Evolutionary conservation across 2,113 vertebrate species (phyloP), one percentile per base, ranked within the genome.

Genomic region (Copsychus sechellarum): DNA sequence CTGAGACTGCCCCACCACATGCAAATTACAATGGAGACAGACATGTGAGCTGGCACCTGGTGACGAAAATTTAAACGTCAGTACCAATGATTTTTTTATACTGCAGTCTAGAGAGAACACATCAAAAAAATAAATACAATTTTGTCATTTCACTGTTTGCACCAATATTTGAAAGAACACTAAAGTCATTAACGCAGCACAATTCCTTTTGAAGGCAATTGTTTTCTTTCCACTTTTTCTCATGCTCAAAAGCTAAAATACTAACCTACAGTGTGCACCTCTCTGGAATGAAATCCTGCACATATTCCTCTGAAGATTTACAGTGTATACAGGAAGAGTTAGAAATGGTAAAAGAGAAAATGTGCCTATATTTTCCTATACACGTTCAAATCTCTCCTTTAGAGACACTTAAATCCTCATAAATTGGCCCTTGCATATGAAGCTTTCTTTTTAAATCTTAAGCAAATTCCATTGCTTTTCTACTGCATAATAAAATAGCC

Each of bases 391-490:
- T 96, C 91, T 77, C 95, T 93, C 42, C 91, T 93, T 95, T 84
- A 92, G 96, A 95, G 92, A 93, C 67, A 90, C 93, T 96, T 91
- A 96, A 97, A 97, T 91, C 88, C 93, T 40, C 48, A 66, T 85
- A 96, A 97, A 96, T 97, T 96, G 64, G 66, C 85, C 83, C 62
- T 77, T 94, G 77, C 90, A 91, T 89, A 78, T 50, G 76, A 94
- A 94, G 89, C 67, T 91, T 96, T 93, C 67, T 92, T 96, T 92
- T 74, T 90, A 96, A 96, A 94, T 92, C 96, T 96, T 96, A 92
- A 94, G 79, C 69, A 96, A 97, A 96, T 96, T 95, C 86, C 88
- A 88, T 20, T 82, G 60, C 70, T 86, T 81, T 86, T 86, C 88
- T 86, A 71, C 62, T 90, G 88, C 83, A 93, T 93, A 95, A 95